Base-by-base conservation (phyloP, 1,140 invertebrate genomes). In the Steinernema khuongi region DNA sequence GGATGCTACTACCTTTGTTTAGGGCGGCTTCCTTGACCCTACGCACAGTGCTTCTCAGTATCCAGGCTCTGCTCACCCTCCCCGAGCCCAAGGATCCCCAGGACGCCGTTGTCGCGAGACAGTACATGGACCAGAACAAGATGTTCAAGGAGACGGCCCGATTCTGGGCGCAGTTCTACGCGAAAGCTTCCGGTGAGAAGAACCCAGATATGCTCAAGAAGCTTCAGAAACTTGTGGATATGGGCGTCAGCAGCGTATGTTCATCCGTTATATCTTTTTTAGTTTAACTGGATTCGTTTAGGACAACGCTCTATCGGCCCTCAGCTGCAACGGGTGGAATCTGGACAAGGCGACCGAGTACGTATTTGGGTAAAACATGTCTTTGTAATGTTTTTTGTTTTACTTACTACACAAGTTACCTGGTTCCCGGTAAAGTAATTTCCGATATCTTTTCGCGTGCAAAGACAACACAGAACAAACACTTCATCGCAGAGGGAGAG, bases 1-100 rank as follows among this genome's bases (percentile, higher is more conserved):
- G n/a, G 0, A 19, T 75, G 17, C 78, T 73, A 60, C 4, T 67
- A n/a, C 67, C 17, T 19, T 17, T 31, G 26, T 79, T 79, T 28
- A 89, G 92, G 96, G 96, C 97, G 76, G 97, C 97, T 71, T 96
- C 96, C 11, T 94, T 99, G 91, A 99, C 96, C 0, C 88, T 99
- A 74, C 89, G 96, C 72, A 98, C 96, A 33, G 95, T 99, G 33
- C 86, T 97, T 1, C 95, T 94, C 0, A 87, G 97, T 68, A 94
- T 98, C 90, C 85, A 85, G n/a, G 88, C 94, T 0, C 86, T 98
- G 71, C 86, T 98, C 76, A 91, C 93, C 67, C 91, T 93, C 68
- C 92, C 95, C 1, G 94, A 97, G 86, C 94, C 96, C 11, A 78
- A 77, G 18, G 85, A 85, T 75, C 85, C 84, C 1, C 83, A 95